Percentiles rank a stretch among this genome's conserved stretches.
phyloP scores from a whole-genome alignment of 2,888 invertebrate species.

The Gastrophysa polygoni region DNA sequence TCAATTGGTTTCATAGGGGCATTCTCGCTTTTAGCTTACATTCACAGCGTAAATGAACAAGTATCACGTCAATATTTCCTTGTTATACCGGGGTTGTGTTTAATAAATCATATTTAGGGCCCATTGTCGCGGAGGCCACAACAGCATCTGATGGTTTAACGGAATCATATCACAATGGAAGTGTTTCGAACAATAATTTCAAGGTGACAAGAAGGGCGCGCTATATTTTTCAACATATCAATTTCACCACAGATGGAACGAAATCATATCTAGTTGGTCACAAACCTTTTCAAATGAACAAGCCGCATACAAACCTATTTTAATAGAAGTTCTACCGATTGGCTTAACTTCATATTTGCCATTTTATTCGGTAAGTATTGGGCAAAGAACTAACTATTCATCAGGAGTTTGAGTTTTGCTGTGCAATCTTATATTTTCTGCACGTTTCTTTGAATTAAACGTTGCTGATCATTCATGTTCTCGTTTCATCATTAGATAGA shows the following conservation, averaged over 20 bases:
- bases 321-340: too few relatives aligned
- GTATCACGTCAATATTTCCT: neutral
- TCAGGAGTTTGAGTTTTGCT: too few relatives aligned
- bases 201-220: neutral
- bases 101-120: slow-evolving; percentile 59
- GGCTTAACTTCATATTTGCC: too few relatives aligned
- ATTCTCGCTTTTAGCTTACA: slow-evolving; percentile 5
- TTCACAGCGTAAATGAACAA: slow-evolving; percentile 5
- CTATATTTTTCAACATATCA: neutral
- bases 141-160: slow-evolving; percentile 42
- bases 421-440: too few relatives aligned
- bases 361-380: too few relatives aligned
- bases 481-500: too few relatives aligned
- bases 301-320: too few relatives aligned
- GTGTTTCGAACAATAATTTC: neutral
- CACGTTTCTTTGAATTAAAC: too few relatives aligned
- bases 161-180: slow-evolving; percentile 33
- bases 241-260: neutral
- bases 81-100: slow-evolving; percentile 32
- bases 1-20: slow-evolving; percentile 1
- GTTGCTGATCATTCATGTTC: too few relatives aligned
- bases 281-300: neutral
- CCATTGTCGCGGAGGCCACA: slow-evolving; percentile 50
- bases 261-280: neutral
- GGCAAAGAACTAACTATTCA: too few relatives aligned